Evolutionary conservation across 2,888 invertebrate genomes (phyloP).

Genomic region (Melieria crassipennis): DNA sequence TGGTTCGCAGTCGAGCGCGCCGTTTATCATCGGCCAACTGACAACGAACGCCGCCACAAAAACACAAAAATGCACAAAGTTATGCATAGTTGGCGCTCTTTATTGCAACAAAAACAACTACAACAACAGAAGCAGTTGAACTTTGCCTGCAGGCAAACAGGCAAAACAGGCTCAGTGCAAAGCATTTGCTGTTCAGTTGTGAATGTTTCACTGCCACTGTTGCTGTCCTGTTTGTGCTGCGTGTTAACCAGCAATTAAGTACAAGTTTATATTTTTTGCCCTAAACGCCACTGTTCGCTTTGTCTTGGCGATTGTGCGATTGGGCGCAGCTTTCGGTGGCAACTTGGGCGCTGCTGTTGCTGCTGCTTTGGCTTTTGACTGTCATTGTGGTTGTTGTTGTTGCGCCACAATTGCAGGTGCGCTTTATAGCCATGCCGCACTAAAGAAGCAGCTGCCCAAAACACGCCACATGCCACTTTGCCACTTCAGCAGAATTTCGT

Average conservation of each 20-base stretch:
- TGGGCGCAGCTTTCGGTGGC: not conserved
- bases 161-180: no score
- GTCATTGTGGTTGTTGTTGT: constrained; percentile 4
- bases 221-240: constrained; percentile 41
- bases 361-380: constrained; percentile 13
- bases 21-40: no score
- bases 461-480: not conserved
- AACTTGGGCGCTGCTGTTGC: not conserved
- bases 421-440: constrained; percentile 23
- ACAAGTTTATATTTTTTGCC: constrained; percentile 41
- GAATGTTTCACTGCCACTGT: not conserved
- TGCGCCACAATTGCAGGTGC: constrained; percentile 27
- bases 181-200: not conserved
- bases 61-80: no score
- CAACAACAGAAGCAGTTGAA: no score
- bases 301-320: not conserved
- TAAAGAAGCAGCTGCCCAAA: not conserved
- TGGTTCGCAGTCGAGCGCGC: no score
- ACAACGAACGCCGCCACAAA: no score
- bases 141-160: no score
- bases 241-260: constrained; percentile 51
- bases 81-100: no score
- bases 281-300: no score
- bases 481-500: no score
- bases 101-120: no score